These are phyloP conservation scores for Thalassophryne amazonica DNA, from an alignment of 2,797 vertebrate species.

Conservation along the genomic window DNA sequence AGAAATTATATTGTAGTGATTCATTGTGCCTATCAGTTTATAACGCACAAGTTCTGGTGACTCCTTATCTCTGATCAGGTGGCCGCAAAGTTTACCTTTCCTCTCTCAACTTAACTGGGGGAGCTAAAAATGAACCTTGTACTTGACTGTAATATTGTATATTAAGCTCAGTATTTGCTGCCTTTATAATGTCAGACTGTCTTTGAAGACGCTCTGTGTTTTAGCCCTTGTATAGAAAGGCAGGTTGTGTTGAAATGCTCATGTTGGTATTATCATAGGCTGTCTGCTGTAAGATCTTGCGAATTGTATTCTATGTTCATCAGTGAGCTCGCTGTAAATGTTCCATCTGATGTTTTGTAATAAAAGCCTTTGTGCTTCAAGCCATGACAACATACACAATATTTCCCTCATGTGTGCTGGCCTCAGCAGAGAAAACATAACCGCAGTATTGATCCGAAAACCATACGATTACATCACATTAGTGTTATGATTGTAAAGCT, in stretches of 20 bases:
- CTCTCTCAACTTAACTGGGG: slow-evolving; percentile 1
- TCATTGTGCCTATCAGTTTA: slow-evolving; percentile 37
- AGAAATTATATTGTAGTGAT: slow-evolving; percentile 10
- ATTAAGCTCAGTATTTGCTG: slow-evolving; percentile 32
- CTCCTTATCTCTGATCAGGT: slow-evolving; percentile 3
- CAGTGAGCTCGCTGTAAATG: slow-evolving; percentile 43
- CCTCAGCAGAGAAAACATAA: too few species aligned
- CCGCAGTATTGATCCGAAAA: too few species aligned
- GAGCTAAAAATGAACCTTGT: slow-evolving; percentile 1
- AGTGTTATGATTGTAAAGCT: too few species aligned
- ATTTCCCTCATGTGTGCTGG: too few species aligned
- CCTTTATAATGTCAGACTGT: slow-evolving; percentile 21
- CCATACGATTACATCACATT: too few species aligned
- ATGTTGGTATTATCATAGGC: slow-evolving; percentile 20
- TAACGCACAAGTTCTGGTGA: slow-evolving; percentile 15
- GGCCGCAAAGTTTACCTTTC: slow-evolving; percentile 16
- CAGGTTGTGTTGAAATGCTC: slow-evolving; percentile 17
- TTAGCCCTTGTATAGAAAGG: slow-evolving; percentile 7
- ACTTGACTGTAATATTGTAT: slow-evolving; percentile 6
- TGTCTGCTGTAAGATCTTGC: slow-evolving; percentile 26
- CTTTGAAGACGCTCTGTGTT: slow-evolving; percentile 14
- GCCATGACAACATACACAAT: too few species aligned
- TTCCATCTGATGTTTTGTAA: slow-evolving; percentile 20
- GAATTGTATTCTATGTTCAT: slow-evolving; percentile 20
- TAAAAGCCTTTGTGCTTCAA: slow-evolving; percentile 10